Base-by-base conservation (phyloP, 1,140 invertebrate species). In the Saxidomus purpurata region DNA sequence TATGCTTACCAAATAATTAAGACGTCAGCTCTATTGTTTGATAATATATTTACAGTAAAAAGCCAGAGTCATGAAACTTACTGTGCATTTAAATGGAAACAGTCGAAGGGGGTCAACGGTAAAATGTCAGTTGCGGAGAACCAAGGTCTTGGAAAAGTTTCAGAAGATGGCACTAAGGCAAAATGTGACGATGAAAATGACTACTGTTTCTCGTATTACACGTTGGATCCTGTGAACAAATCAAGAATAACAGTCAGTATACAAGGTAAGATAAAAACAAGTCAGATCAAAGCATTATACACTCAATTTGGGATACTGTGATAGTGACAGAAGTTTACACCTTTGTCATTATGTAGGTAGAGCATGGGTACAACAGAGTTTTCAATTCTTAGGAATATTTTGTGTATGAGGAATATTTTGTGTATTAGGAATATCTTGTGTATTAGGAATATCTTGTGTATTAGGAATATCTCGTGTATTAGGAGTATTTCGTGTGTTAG, bases 151-250 rank as follows among this genome's bases (percentile, higher is more conserved):
- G 87, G 38, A 1, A 31, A 28, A 8, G 43, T 74, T 1, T 38
- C 52, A 38, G 19, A 31, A 15, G 87, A 82, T 71, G 55, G 61
- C 9, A 25, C 31, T 11, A 71, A n/a, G 31, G 43, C 52, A 15
- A 25, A 36, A 19, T 89, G 87, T 59, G 34, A 47, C 0, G 15
- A 22, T 19, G 77, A 52, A 0, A 34, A 52, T 43, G 49, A 77
- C n/a, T 89, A 61, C 69, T 87, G 87, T 43, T 89, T 89, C 67
- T 71, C 87, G 1, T 89, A 38, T n/a, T 89, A 82, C 28, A 28
- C 59, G 15, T 59, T 82, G 22, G 76, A 89, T 43, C 87, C 76
- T 36, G 38, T 13, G 31, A 82, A 89, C 67, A 63, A 55, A 6
- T 89, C 77, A 0, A 69, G n/a, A 74, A 69, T 81, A 9, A 81